phyloP scores from a whole-genome alignment of 2,888 invertebrate species.

The Aelia acuminata region DNA sequence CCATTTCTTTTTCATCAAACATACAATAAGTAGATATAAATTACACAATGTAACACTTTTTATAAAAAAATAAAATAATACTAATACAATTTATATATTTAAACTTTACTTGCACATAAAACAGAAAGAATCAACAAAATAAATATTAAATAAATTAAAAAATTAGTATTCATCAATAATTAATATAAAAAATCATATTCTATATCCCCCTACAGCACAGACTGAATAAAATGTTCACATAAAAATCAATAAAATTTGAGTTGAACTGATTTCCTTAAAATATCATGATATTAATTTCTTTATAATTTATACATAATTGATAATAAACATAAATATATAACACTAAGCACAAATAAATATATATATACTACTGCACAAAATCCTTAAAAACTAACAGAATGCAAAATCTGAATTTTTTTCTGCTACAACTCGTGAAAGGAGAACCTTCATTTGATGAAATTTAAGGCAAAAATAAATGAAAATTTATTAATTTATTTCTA shows the following conservation, averaged over 20 bases:
- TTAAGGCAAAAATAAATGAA: not conserved
- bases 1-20: not conserved
- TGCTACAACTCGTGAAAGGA: not conserved
- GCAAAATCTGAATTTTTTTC: not conserved
- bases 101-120: not conserved
- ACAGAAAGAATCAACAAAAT: not conserved
- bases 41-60: not conserved
- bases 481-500: not conserved
- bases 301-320: not conserved
- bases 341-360: not conserved
- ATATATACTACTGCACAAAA: not conserved
- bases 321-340: not conserved
- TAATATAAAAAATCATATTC: not conserved
- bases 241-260: not conserved
- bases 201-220: not conserved
- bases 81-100: not conserved
- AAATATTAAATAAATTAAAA: conserved; percentile 7
- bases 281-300: not conserved
- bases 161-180: not conserved
- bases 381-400: not conserved
- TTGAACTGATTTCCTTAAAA: not conserved
- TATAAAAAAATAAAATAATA: not conserved
- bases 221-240: not conserved
- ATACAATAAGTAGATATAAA: not conserved
- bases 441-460: not conserved